These are phyloP conservation scores for Tympanoctomys barrerae DNA, from an alignment of 2,797 vertebrate species.

Conservation along the genomic window DNA sequence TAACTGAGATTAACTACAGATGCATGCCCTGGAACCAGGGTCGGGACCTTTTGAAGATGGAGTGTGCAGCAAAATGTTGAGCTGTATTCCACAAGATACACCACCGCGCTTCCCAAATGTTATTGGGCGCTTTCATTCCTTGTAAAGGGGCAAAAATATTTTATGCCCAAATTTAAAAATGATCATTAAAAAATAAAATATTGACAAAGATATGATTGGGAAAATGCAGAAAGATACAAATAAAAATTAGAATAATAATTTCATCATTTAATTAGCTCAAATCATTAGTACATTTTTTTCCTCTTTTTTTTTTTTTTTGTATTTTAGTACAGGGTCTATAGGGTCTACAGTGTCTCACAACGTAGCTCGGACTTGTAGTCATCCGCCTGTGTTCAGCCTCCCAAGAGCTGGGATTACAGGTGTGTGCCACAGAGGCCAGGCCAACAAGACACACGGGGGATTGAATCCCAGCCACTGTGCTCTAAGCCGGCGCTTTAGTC, in stretches of 20 bases:
- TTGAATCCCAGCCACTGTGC: too few relatives aligned
- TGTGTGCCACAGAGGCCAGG: too few relatives aligned
- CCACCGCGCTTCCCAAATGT: neutral
- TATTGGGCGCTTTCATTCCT: neutral
- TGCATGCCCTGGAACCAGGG: neutral
- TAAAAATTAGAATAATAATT: neutral
- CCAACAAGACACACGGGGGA: too few relatives aligned
- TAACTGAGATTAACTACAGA: too few relatives aligned
- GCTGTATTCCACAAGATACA: neutral
- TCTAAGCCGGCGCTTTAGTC: too few relatives aligned
- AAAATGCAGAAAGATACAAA: conserved; percentile 37
- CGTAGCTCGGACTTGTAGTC: too few relatives aligned
- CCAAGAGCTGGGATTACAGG: too few relatives aligned
- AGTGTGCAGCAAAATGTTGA: neutral
- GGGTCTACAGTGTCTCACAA: too few relatives aligned
- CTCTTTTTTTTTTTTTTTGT: too few relatives aligned
- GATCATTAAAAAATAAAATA: conserved; percentile 7
- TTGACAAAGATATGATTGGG: neutral
- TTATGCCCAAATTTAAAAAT: neutral
- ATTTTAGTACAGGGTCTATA: too few relatives aligned
- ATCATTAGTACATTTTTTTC: neutral
- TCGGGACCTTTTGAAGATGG: neutral
- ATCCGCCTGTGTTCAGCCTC: too few relatives aligned
- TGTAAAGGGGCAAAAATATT: conserved; percentile 6
- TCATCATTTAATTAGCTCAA: neutral